Conservation (phyloP, 1,140 invertebrate genomes). For the Diorhabda carinulata region DNA sequence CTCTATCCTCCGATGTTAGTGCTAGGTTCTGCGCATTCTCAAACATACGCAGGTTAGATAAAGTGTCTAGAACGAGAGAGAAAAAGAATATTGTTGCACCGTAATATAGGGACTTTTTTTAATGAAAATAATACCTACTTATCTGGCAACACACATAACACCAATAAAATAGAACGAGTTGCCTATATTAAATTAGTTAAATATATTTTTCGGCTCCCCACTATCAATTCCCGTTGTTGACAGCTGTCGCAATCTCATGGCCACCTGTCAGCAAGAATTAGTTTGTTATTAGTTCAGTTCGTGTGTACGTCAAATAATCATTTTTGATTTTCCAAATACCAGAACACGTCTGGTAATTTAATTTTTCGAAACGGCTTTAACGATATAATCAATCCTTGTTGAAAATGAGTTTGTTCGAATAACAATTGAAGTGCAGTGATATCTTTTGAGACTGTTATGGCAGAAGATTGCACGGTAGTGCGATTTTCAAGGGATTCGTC, state of each 20-base stretch:
- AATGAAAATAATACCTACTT: too few relatives aligned
- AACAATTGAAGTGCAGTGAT: background rate
- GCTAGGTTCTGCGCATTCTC: too few relatives aligned
- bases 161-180: too few relatives aligned
- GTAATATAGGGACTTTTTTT: too few relatives aligned
- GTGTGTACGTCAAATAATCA: background rate
- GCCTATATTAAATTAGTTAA: background rate
- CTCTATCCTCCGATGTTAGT: too few relatives aligned
- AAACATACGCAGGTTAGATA: too few relatives aligned
- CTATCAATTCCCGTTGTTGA: background rate
- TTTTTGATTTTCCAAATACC: background rate
- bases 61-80: too few relatives aligned
- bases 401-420: background rate
- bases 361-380: conserved; percentile 2
- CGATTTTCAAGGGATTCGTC: conserved; percentile 45
- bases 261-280: conserved; percentile 3
- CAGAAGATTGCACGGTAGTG: conserved; percentile 45
- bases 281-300: background rate
- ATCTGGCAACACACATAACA: too few relatives aligned
- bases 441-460: conserved; percentile 28
- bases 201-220: background rate
- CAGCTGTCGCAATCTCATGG: conserved; percentile 3
- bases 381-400: background rate
- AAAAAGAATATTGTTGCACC: too few relatives aligned
- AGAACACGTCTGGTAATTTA: background rate